Evolutionary conservation across 2,888 invertebrate species (phyloP).

Genomic region (Mythimna loreyi): DNA sequence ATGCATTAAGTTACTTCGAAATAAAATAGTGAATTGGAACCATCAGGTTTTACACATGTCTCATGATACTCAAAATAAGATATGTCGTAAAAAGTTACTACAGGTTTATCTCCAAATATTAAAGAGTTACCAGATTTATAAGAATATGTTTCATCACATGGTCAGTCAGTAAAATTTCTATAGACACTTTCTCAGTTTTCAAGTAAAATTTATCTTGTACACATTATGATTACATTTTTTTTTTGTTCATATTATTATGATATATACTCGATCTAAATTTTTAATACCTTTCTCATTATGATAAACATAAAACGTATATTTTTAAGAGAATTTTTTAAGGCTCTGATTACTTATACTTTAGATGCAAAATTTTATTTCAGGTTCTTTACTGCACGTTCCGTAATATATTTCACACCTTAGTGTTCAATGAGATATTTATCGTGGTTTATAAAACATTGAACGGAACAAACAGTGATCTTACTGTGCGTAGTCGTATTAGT

Average conservation of each 20-base stretch:
- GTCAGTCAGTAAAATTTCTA: not conserved
- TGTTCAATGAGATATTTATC: not conserved
- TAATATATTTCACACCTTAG: not conserved
- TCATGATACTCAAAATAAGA: too few species aligned
- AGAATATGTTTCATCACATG: not conserved
- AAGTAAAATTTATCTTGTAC: too few species aligned
- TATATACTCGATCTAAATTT: too few species aligned
- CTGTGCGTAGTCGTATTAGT: not conserved
- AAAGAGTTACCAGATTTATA: not conserved
- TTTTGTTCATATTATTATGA: too few species aligned
- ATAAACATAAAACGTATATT: too few species aligned
- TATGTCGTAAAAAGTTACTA: too few species aligned
- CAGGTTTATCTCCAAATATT: not conserved
- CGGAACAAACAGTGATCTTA: not conserved
- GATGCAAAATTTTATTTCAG: constrained; percentile 1
- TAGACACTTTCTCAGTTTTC: too few species aligned
- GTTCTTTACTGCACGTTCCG: constrained; percentile 4
- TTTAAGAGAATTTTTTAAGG: too few species aligned
- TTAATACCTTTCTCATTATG: too few species aligned
- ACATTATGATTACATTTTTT: too few species aligned
- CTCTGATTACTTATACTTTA: too few species aligned
- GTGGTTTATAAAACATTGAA: not conserved
- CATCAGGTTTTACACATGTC: not conserved
- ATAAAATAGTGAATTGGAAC: not conserved
- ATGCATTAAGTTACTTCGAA: not conserved